Evolutionary conservation across 2,797 vertebrate species (phyloP), one percentile per base, ranked within the genome.

Genomic region (Artibeus lituratus): DNA sequence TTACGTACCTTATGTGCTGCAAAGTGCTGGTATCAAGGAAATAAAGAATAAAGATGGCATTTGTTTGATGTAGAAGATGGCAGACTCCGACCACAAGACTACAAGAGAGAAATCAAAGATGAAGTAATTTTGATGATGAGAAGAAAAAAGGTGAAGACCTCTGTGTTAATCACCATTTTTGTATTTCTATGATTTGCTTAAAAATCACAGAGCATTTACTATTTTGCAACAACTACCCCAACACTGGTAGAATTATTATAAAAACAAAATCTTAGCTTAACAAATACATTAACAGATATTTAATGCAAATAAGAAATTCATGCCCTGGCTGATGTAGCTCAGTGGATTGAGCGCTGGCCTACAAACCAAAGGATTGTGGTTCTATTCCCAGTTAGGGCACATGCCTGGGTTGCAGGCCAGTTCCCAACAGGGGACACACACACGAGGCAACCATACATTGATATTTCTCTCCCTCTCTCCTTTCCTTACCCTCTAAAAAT

Each of bases 221-320:
- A 55, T 65, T 78, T 81, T 87, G 24, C 26, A 69, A 74, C 37
- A 51, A 88, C 18, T 59, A 72, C 21, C 9, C 26, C 21, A n/a
- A 39, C 91, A 90, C 24, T 87, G 37, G 26, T 12, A 85, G n/a
- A 91, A 73, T 35, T 91, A 37, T 69, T 70, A 90, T 21, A 15
- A 19, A 35, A 94, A 37, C 39, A 44, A n/a, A 80, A 92, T 78
- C 16, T 89, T 82, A 90, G 19, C n/a, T 59, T 80, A 70, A 59
- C 15, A 80, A 91, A 91, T 49, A 14, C 3, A 49, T 49, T 49
- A 15, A 49, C 47, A 53, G 49, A 83, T 26, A 0, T 19, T 29
- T 92, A 14, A 67, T 78, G 11, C 91, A 92, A 87, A 83, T 3
- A 88, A n/a, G 14, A 91, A 77, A 93, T 91, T 88, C 44, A 53